phyloP scores from a whole-genome alignment of 2,888 invertebrate genomes.

The Hypena proboscidalis region DNA sequence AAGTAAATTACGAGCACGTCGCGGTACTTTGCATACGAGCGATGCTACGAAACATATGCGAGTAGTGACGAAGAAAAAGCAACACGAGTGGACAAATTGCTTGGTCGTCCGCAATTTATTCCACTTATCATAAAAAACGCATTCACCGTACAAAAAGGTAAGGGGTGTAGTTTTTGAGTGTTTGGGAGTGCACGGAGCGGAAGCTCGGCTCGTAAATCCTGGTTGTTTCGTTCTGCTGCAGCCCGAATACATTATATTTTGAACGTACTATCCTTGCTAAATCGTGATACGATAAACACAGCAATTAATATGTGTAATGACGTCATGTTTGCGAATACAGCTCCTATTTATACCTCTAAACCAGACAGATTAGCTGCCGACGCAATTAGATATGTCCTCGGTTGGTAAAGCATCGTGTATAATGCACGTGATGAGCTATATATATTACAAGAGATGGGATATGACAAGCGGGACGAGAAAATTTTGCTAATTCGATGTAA shows the following conservation, averaged over 20 bases:
- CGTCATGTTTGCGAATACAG: conserved; percentile 13
- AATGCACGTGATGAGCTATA: too few species aligned
- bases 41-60: conserved; percentile 23
- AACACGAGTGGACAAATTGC: conserved; percentile 38
- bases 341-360: too few species aligned
- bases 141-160: conserved; percentile 45
- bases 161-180: conserved; percentile 54
- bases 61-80: conserved; percentile 27
- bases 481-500: too few species aligned
- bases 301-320: conserved; percentile 48
- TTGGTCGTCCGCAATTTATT: conserved; percentile 37
- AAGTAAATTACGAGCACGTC: conserved; percentile 13
- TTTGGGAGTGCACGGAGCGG: conserved; percentile 58
- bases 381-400: too few species aligned
- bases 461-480: too few species aligned
- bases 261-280: conserved; percentile 37
- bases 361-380: too few species aligned
- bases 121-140: conserved; percentile 51
- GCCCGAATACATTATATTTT: conserved; percentile 59
- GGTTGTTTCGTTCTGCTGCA: conserved; percentile 50
- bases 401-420: too few species aligned
- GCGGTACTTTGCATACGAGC: conserved; percentile 25
- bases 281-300: conserved; percentile 46
- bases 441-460: too few species aligned
- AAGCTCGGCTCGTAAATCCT: conserved; percentile 58